Evolutionary conservation across 2,113 vertebrate genomes (phyloP), one percentile per base, ranked within the genome.

Genomic region (Poeciliopsis retropinna): DNA sequence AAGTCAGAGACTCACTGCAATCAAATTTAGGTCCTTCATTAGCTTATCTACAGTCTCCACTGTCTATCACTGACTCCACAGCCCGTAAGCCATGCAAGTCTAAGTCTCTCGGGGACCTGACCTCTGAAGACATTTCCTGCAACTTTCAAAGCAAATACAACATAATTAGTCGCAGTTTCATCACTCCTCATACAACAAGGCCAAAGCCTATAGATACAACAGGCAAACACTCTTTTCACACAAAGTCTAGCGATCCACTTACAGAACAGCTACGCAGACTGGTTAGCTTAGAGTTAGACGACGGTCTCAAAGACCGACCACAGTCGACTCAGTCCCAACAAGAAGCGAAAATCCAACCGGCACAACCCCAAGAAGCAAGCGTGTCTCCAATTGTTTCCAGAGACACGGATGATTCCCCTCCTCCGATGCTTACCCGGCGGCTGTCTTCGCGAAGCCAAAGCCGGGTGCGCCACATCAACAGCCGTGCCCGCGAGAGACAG

Each of bases 131-230:
- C 84, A 99, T 99, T 32, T 95, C 96, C 30, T 98, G 97, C 89
- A 98, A 97, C 82, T 99, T 99, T 25, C 96, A 99, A 88, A 97
- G 98, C 83, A 99, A 98, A 87, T 99, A 99, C 70, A 95, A 97
- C 41, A 96, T 96, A 63, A 99, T 99, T 37, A 98, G 97, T 71
- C 95, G 94, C 79, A 97, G 97, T 83, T 99, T 99, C 67, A 86
- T 98, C 78, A 95, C 95, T 1, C 94, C 96, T 0, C 89, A 94
- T 31, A 88, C 94, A 88, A 91, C 88, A 75, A 95, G 95, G 73
- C 92, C 94, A 76, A 95, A 90, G 67, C 85, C 63, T 9, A 81
- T 88, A 0, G 80, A 67, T 80, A 19, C 64, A 75, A 78, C 85
- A 1, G 83, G 76, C 79, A 44, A 64, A 64, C 77, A 82, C 79